These are phyloP conservation scores for Neotragus moschatus DNA, from an alignment of 2,113 vertebrate species.

Conservation along the genomic window DNA sequence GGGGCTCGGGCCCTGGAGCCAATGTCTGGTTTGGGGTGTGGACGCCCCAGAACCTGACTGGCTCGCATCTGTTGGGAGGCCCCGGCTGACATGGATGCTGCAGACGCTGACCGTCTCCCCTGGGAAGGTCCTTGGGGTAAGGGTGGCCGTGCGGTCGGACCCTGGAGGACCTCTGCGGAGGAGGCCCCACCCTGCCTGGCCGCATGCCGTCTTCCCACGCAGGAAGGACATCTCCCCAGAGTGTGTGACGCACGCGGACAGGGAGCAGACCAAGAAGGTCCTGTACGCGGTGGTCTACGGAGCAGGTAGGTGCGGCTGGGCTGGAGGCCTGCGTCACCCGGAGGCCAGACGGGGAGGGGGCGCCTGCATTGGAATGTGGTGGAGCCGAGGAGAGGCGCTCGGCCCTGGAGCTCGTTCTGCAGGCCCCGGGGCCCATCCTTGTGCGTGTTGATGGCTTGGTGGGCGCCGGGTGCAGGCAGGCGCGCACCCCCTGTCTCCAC, in stretches of 20 bases:
- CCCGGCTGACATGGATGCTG: fast-evolving
- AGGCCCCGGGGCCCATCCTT: neutral
- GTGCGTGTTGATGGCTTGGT: neutral
- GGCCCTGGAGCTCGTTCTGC: fast-evolving
- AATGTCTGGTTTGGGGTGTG: neutral
- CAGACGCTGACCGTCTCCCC: neutral
- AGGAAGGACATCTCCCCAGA: constrained; percentile 86
- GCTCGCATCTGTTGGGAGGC: neutral
- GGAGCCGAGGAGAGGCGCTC: neutral
- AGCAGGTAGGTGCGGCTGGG: constrained; percentile 82
- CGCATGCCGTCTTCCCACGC: neutral
- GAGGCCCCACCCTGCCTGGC: neutral
- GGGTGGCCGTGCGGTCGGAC: fast-evolving
- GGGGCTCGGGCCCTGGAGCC: neutral
- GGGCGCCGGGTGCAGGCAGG: neutral
- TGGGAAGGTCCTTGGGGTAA: neutral
- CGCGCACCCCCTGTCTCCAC: neutral
- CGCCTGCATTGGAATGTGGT: neutral
- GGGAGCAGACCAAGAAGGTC: constrained; percentile 90
- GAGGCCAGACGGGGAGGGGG: neutral
- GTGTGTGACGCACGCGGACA: constrained; percentile 81
- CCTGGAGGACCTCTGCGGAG: no score
- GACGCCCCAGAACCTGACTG: fast-evolving
- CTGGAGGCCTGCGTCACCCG: neutral
- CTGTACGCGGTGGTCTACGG: constrained; percentile 93